Evolutionary conservation across 2,797 vertebrate species (phyloP), one percentile per base, ranked within the genome.

Genomic region (Graptemys geographica): DNA sequence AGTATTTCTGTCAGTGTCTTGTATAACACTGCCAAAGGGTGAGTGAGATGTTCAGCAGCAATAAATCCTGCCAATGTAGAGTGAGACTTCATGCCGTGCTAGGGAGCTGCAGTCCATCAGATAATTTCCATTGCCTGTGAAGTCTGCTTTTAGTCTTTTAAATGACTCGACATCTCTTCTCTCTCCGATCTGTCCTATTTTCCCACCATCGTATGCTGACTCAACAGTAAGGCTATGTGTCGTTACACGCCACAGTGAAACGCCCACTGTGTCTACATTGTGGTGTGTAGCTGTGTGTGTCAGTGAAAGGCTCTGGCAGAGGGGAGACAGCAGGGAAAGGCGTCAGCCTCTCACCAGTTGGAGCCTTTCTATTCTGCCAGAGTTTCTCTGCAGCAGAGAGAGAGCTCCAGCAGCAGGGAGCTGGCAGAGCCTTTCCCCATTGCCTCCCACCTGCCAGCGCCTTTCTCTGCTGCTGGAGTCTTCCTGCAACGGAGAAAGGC

Each of bases 51-150:
- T 79, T 89, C 3, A 83, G 79, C 88, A 93, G 12, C 44, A 92
- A 37, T 19, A 87, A 87, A 47, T 49, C 16, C 4, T 25, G 11
- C 47, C 0, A 78, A 44, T 91, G 86, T 93, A 7, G 19, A 16
- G 0, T 90, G 57, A 12, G 44, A 1, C 82, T 90, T 51, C 0
- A 0, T 86, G 78, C 59, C n/a, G 41, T 4, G 3, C 28, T 79
- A 79, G 37, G 47, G 6, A 16, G 52, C 95, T 41, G 8, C 31
- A 81, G 92, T 57, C 31, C 8, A 31, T 91, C 81, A 93, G 2
- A 31, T 95, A 92, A 79, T n/a, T 91, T 82, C 56, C 4, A 5
- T 8, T 87, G 83, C 28, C 49, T 94, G 51, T 57, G 81, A 84
- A 78, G 86, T 51, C 55, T 51, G 51, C 85, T 31, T 2, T 94